phyloP scores from a whole-genome alignment of 2,113 vertebrate species.

The Cyrtonyx montezumae region DNA sequence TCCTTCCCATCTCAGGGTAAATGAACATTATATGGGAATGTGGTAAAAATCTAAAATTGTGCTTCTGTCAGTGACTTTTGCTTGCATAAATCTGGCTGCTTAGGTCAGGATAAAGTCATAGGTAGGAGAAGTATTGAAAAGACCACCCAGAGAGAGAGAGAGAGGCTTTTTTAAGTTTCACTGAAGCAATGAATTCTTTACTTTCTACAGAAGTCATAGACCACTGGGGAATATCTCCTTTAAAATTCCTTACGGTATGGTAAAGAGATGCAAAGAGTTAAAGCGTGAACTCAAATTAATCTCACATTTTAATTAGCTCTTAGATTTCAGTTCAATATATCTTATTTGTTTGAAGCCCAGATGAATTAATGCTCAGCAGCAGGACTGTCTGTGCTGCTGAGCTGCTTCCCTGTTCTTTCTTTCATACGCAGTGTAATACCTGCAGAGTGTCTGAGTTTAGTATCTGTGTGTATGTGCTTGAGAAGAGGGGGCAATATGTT shows the following conservation, averaged over 20 bases:
- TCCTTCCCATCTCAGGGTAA: background rate
- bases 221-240: background rate
- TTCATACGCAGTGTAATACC: background rate
- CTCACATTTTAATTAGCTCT: slow-evolving; percentile 14
- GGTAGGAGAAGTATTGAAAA: background rate
- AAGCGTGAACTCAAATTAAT: background rate
- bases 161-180: background rate
- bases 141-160: slow-evolving; percentile 4
- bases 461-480: background rate
- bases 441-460: background rate
- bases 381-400: background rate
- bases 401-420: background rate
- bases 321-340: background rate
- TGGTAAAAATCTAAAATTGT: background rate
- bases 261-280: background rate
- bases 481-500: background rate
- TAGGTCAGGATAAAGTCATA: background rate
- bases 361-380: background rate
- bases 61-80: background rate
- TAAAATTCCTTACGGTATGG: background rate
- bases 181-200: background rate
- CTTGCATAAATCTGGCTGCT: background rate
- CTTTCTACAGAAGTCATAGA: background rate
- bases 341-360: background rate
- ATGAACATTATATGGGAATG: background rate